Percentiles rank a stretch among this genome's conserved stretches.
These are phyloP conservation scores for Perca fluviatilis DNA, from an alignment of 2,113 vertebrate species.

Conservation along the genomic window DNA sequence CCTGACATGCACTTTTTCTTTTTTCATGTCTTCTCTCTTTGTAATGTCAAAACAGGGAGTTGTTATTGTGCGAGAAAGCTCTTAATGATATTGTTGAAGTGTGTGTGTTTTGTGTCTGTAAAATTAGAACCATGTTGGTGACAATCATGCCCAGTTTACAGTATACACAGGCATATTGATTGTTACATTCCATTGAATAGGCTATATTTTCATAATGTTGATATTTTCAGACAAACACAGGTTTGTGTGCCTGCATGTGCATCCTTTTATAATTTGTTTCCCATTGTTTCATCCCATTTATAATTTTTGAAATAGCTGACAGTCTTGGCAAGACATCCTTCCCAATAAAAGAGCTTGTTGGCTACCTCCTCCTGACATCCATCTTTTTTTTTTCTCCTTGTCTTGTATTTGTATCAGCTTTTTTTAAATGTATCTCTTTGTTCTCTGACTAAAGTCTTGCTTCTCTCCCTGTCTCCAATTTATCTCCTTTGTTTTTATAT, in stretches of 20 bases:
- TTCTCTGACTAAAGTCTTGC: slow-evolving; percentile 2
- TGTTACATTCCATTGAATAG: neutral
- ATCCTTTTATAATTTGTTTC: neutral
- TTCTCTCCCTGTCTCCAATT: neutral
- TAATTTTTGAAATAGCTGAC: neutral
- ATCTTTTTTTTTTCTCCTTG: neutral
- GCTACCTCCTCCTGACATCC: slow-evolving; percentile 12
- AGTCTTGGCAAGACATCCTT: slow-evolving; percentile 18
- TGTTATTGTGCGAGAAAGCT: slow-evolving; percentile 14
- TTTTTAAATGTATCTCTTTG: slow-evolving; percentile 17
- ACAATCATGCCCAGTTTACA: neutral
- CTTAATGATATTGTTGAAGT: too few species aligned
- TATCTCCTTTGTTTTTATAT: slow-evolving; percentile 15
- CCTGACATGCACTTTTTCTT: neutral
- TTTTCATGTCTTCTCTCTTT: neutral
- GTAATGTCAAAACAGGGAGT: neutral
- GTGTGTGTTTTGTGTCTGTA: neutral
- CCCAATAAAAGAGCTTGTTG: slow-evolving; percentile 17
- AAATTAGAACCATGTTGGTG: neutral
- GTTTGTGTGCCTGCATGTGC: neutral
- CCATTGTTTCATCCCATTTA: slow-evolving; percentile 21
- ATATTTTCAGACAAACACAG: neutral
- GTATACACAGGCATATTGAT: neutral
- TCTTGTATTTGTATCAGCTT: neutral
- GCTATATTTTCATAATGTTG: neutral